Base-by-base conservation (phyloP, 2,888 invertebrate species). In the Dusona sp. region DNA sequence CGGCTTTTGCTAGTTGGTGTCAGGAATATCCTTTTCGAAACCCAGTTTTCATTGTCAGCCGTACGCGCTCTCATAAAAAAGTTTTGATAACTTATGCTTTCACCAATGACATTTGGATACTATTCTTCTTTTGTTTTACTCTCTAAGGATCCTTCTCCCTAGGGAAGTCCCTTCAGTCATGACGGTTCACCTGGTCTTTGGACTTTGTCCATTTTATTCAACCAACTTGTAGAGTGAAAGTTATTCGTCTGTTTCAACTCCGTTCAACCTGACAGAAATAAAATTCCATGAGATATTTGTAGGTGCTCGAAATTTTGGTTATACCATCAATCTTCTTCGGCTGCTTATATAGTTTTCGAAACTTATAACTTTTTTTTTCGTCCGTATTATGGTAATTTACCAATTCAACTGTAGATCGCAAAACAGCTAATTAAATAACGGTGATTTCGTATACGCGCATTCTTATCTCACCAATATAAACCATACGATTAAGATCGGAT, bases 191-290 rank as follows among this genome's bases (percentile, higher is more conserved):
- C 64, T 64, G 68, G 68, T 64, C 72, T 70, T 70, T 54, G 70
- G 70, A 84, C 74, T 79, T 80, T 84, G 70, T 80, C 79, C 79
- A 84, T 84, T 84, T 77, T 84, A 80, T 84, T 51, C 70, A 51
- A 65, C 64, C 70, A 33, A 84, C 48, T 51, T 61, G 22, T 61
- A 36, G 68, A 61, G 70, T 29, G 77, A 84, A 84, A 75, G 64
- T 84, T 33, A 19, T 51, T 13, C 70, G n/a, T 45, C n/a, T 64
- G 61, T 80, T 29, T 68, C 74, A 45, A 61, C 51, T 70, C 64
- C 61, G 74, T 75, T 79, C 57, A 84, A 70, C 74, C 61, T 74
- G 74, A 51, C 42, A 25, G 54, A 51, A 61, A 80, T 77, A 68
- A 77, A 84, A 74, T 77, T 75, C 64, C 75, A 51, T 33, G 75